Evolutionary conservation across 2,113 vertebrate genomes (phyloP).

Genomic region (Pseudopodoces humilis): DNA sequence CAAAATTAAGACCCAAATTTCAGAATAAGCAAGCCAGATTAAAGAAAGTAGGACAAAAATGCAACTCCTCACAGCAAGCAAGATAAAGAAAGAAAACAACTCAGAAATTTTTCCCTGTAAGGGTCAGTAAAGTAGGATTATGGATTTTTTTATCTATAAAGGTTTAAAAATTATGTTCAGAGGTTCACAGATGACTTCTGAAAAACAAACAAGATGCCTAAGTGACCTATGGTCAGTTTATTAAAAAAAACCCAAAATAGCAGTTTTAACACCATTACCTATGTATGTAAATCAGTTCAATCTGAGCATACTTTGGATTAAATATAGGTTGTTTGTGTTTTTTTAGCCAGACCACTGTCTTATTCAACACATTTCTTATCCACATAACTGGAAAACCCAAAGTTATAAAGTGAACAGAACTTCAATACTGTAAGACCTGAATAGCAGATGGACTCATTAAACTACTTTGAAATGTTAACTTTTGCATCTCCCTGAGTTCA

Average conservation of each 20-base stretch:
- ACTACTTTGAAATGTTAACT: neutral
- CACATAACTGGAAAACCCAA: neutral
- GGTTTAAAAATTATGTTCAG: neutral
- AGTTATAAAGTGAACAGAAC: neutral
- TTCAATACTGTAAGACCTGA: neutral
- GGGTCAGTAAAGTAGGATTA: neutral
- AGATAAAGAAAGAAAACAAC: neutral
- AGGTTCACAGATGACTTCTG: neutral
- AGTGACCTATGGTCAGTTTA: neutral
- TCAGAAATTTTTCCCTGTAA: rapidly evolving
- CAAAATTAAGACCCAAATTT: neutral
- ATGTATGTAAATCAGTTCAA: neutral
- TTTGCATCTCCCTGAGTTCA: neutral
- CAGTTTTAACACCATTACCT: neutral
- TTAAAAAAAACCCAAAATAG: neutral
- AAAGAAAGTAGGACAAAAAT: neutral
- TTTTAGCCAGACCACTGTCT: neutral
- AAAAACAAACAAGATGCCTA: neutral
- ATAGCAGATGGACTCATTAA: neutral
- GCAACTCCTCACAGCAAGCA: neutral
- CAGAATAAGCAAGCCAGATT: neutral
- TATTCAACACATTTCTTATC: neutral
- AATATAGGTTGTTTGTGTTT: neutral
- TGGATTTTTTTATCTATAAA: neutral
- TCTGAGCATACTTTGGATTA: neutral